These are phyloP conservation scores for Cephalopholis sonnerati DNA, from an alignment of 2,113 vertebrate genomes.

Conservation along the genomic window DNA sequence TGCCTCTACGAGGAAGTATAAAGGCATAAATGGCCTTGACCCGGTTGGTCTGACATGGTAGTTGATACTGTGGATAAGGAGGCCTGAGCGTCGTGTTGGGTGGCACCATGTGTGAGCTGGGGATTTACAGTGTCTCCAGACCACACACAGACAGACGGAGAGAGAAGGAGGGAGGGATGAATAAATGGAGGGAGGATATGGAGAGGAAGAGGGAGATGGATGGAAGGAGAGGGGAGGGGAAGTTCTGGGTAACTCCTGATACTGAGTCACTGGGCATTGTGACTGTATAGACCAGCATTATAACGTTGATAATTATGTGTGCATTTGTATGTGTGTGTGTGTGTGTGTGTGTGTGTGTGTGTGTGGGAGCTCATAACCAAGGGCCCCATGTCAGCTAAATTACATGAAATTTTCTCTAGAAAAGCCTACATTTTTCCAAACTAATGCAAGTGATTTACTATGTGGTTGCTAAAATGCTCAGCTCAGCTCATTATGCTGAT, in stretches of 20 bases:
- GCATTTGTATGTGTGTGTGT: not conserved
- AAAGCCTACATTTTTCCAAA: constrained; percentile 5
- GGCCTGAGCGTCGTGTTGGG: constrained; percentile 61
- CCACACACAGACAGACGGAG: constrained; percentile 86
- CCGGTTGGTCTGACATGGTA: constrained; percentile 52
- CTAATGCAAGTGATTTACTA: not conserved
- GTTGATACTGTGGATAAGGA: constrained; percentile 70
- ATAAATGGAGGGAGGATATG: constrained; percentile 37
- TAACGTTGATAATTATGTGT: not conserved
- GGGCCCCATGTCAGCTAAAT: not conserved
- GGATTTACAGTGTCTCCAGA: constrained; percentile 83
- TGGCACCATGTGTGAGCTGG: constrained; percentile 84
- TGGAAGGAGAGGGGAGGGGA: constrained; percentile 2
- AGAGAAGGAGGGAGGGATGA: constrained; percentile 25
- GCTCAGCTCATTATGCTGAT: not conserved
- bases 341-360: not conserved
- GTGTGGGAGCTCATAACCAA: not conserved
- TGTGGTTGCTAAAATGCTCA: not conserved
- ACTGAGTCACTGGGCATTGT: constrained; percentile 9
- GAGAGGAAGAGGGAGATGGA: constrained; percentile 33
- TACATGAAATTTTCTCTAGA: constrained; percentile 7
- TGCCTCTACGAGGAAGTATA: constrained; percentile 23
- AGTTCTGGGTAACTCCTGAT: constrained; percentile 1
- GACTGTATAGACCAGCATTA: not conserved
- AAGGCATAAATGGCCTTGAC: constrained; percentile 72